phyloP scores from a whole-genome alignment of 2,113 vertebrate genomes.

The Cololabis saira region DNA sequence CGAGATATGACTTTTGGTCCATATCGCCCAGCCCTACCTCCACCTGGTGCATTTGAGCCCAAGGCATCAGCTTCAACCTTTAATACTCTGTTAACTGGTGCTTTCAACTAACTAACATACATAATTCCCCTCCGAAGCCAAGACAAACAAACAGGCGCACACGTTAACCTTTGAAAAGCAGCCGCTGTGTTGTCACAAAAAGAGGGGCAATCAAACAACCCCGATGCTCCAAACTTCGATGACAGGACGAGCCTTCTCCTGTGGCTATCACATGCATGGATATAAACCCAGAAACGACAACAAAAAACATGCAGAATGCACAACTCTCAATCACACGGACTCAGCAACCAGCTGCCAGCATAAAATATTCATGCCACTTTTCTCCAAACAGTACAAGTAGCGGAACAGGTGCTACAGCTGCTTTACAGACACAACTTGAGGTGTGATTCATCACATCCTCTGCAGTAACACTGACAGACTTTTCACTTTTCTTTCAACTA shows the following conservation, averaged over 20 bases:
- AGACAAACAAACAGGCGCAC: conserved; percentile 7
- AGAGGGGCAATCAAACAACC: neutral
- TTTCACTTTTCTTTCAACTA: conserved; percentile 17
- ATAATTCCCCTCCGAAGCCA: neutral
- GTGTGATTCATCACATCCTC: conserved; percentile 23
- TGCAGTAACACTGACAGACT: conserved; percentile 11
- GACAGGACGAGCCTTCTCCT: conserved; percentile 30
- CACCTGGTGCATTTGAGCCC: neutral
- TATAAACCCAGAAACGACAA: conserved; percentile 10
- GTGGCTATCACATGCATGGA: conserved; percentile 19
- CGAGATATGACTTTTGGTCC: too few species aligned
- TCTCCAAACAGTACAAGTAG: conserved; percentile 27
- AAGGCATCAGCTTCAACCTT: neutral
- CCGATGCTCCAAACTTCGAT: neutral
- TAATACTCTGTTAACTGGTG: neutral
- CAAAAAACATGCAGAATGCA: conserved; percentile 9
- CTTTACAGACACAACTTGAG: conserved; percentile 25
- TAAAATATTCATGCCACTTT: conserved; percentile 56
- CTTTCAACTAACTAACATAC: conserved; percentile 18
- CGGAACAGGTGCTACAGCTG: conserved; percentile 33
- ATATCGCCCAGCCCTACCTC: too few species aligned
- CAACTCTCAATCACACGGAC: conserved; percentile 6
- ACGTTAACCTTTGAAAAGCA: conserved; percentile 33
- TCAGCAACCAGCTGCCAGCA: conserved; percentile 53
- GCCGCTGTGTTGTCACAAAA: neutral